Evolutionary conservation across 2,113 vertebrate genomes (phyloP), one percentile per base, ranked within the genome.

Genomic region (Laterallus jamaicensis): DNA sequence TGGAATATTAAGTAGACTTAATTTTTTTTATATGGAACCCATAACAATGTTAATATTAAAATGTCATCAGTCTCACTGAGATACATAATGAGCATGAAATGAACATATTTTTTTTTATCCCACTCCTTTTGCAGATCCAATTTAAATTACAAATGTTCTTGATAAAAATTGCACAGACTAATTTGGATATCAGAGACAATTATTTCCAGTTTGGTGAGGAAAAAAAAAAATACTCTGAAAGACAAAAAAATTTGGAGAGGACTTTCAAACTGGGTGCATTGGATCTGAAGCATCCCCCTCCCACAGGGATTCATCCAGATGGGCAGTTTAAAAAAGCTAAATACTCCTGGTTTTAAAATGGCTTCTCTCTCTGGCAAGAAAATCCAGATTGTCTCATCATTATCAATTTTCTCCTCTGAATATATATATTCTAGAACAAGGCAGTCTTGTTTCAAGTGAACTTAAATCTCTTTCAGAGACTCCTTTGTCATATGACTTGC

Each of bases 61-160:
- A 96, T 88, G 69, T 94, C 96, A 97, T 97, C 96, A 88, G 92
- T 93, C 90, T 96, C 6, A 0, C 66, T 24, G 86, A 96, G 93
- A 95, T 88, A 70, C 95, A 93, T 96, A 97, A 97, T 94, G 88
- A 96, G 95, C 95, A 71, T 97, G 95, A 97, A 97, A 96, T 93
- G 92, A 96, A 95, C 90, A 88, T 39, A 3, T 32, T 44, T 82
- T 81, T 83, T 90, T 83, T 87, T 17, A 60, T 58, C 44, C 22
- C 29, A 9, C 29, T 88, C 40, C 67, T 83, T 95, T 92, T 82
- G 59, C 77, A 91, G 84, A 94, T 88, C 59, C 86, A 95, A 97
- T 97, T 97, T 97, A 96, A 97, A 97, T 97, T 96, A 96, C 95
- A 97, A 97, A 96, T 94, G 69, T 28, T 94, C 92, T 20, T 71